These are phyloP conservation scores for Eriosoma lanigerum DNA, from an alignment of 1,140 invertebrate genomes.

Conservation along the genomic window DNA sequence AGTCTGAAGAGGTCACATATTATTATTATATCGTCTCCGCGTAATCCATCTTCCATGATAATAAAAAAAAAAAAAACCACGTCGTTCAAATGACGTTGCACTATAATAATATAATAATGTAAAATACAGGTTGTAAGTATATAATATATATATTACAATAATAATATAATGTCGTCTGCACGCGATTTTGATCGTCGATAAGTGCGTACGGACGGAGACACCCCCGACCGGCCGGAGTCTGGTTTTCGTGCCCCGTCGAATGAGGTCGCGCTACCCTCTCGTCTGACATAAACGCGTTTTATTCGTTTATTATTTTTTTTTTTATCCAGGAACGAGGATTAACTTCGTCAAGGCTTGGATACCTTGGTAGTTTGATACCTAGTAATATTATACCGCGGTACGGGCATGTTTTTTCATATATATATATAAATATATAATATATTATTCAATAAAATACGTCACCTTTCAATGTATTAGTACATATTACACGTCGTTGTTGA, in stretches of 20 bases:
- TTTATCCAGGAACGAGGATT: neutral
- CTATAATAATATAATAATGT: neutral
- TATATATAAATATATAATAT: too few species aligned
- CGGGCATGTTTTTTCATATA: too few species aligned
- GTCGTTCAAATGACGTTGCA: conserved; percentile 20
- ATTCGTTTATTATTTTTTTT: neutral
- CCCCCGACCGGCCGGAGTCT: neutral
- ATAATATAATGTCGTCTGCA: neutral
- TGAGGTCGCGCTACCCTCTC: too few species aligned
- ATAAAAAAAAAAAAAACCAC: neutral
- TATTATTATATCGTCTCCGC: neutral
- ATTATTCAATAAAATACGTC: too few species aligned
- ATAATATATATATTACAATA: too few species aligned
- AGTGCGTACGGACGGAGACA: neutral
- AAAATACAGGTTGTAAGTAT: too few species aligned
- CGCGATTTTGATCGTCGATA: conserved; percentile 18
- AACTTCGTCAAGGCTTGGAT: neutral
- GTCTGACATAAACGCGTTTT: neutral
- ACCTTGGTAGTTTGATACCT: too few species aligned
- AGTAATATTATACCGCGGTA: too few species aligned
- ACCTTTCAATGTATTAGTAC: neutral
- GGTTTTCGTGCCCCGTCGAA: neutral
- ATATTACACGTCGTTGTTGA: neutral
- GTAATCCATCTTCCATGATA: conserved; percentile 11
- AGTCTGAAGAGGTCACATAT: neutral